A percentile compares a stretch with the other conserved stretches of the same genome.
phyloP scores from a whole-genome alignment of 2,888 invertebrate species.

The Bellardia pandia region DNA sequence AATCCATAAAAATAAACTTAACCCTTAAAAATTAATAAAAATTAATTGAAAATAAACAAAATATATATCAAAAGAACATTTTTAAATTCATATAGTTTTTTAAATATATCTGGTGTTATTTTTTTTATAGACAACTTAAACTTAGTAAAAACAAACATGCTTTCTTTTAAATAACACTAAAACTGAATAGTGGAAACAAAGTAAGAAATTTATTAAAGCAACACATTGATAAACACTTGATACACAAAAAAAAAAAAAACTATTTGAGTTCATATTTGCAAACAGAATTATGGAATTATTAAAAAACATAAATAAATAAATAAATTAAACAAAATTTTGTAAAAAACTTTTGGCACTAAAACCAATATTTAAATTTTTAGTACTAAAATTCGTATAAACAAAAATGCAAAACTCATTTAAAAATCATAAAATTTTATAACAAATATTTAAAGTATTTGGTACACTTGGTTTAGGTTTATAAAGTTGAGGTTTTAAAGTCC shows the following conservation, averaged over 20 bases:
- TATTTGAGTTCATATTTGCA: neutral
- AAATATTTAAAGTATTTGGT: too few species aligned
- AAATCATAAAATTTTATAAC: too few species aligned
- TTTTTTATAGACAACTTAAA: neutral
- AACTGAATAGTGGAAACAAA: neutral
- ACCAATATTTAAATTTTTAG: too few species aligned
- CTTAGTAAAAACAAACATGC: conserved; percentile 10
- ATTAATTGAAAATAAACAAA: neutral
- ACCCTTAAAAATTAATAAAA: neutral
- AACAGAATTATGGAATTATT: neutral
- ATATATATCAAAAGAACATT: neutral
- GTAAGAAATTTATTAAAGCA: neutral
- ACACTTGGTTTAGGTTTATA: too few species aligned
- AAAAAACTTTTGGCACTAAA: neutral
- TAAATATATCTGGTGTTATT: neutral
- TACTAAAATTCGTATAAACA: too few species aligned
- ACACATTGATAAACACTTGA: neutral
- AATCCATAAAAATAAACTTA: conserved; percentile 29
- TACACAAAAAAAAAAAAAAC: neutral
- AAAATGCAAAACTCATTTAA: too few species aligned
- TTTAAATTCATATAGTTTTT: neutral
- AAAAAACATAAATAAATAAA: neutral
- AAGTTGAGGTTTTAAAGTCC: too few species aligned
- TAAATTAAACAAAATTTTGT: neutral
- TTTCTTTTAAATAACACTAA: neutral